Percentiles rank a stretch among this genome's conserved stretches.
Conservation (phyloP, 2,797 vertebrate genomes). For the Channallabes apus region DNA sequence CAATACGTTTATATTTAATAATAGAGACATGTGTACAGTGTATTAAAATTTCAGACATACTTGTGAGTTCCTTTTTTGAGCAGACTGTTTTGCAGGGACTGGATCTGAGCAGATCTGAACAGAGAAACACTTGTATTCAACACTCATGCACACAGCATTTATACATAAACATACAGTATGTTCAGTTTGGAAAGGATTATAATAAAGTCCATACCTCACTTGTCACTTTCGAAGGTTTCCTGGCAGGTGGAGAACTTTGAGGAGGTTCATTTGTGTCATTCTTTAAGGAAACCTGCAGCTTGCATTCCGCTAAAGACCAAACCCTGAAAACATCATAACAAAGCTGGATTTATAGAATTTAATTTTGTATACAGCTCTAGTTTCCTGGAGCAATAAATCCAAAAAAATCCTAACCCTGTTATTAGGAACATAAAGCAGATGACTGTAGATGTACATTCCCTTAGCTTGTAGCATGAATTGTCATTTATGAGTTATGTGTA, state of each 20-base stretch:
- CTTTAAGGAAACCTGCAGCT: slow-evolving; percentile 66
- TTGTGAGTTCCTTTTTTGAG: slow-evolving; percentile 40
- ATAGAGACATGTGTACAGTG: background rate
- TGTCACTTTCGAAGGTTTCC: slow-evolving; percentile 56
- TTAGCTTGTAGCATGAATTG: background rate
- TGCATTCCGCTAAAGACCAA: slow-evolving; percentile 71
- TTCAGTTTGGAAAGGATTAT: background rate
- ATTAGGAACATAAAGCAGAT: background rate
- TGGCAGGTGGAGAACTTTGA: slow-evolving; percentile 50
- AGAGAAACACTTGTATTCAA: background rate
- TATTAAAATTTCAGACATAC: slow-evolving; percentile 32
- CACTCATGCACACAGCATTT: background rate
- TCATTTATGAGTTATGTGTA: background rate
- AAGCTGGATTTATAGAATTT: background rate
- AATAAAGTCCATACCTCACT: background rate
- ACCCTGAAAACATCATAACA: slow-evolving; percentile 61
- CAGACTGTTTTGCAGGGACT: slow-evolving; percentile 10
- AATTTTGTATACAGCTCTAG: background rate
- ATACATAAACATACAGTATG: background rate
- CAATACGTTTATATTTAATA: background rate
- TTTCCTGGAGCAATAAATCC: background rate
- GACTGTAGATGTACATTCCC: background rate
- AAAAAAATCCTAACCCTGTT: background rate
- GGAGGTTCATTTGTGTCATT: slow-evolving; percentile 62
- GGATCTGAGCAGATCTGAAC: slow-evolving; percentile 35